Percentiles rank a stretch among this genome's conserved stretches.
These are phyloP conservation scores for Sitodiplosis mosellana DNA, from an alignment of 1,140 invertebrate genomes.

Conservation along the genomic window DNA sequence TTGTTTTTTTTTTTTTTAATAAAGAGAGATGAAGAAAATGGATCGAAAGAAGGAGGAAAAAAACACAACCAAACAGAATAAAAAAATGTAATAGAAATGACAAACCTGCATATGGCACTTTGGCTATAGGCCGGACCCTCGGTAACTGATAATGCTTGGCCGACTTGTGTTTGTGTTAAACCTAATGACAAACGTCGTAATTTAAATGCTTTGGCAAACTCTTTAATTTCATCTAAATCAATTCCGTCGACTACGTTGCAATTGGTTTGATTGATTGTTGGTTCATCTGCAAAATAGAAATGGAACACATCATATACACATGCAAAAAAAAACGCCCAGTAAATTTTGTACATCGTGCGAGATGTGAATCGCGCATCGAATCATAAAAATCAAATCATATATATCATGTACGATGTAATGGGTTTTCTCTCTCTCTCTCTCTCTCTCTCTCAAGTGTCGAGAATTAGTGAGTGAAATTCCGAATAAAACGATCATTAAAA, in stretches of 20 bases:
- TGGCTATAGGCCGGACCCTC: slow-evolving; percentile 96
- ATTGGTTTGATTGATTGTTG: slow-evolving; percentile 80
- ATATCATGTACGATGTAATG: not conserved
- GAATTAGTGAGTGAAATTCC: too few relatives aligned
- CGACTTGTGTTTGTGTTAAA: slow-evolving; percentile 90
- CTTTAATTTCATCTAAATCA: slow-evolving; percentile 93
- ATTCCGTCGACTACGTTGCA: slow-evolving; percentile 91
- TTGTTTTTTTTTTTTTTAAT: too few relatives aligned
- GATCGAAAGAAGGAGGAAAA: too few relatives aligned
- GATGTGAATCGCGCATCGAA: too few relatives aligned
- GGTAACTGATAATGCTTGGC: slow-evolving; percentile 83
- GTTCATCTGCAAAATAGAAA: slow-evolving; percentile 62
- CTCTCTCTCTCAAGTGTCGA: too few relatives aligned
- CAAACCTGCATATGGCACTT: slow-evolving; percentile 94
- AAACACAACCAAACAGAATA: too few relatives aligned
- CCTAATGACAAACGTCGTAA: slow-evolving; percentile 79
- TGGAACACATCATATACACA: slow-evolving; percentile 1
- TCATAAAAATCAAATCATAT: not conserved
- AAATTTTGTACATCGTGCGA: not conserved
- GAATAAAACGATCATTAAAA: too few relatives aligned
- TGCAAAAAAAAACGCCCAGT: not conserved
- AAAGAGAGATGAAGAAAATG: too few relatives aligned
- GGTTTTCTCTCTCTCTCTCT: too few relatives aligned
- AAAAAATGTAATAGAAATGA: too few relatives aligned
- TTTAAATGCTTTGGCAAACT: slow-evolving; percentile 96